These are phyloP conservation scores for Dermochelys coriacea DNA, from an alignment of 2,797 vertebrate genomes.

Conservation along the genomic window DNA sequence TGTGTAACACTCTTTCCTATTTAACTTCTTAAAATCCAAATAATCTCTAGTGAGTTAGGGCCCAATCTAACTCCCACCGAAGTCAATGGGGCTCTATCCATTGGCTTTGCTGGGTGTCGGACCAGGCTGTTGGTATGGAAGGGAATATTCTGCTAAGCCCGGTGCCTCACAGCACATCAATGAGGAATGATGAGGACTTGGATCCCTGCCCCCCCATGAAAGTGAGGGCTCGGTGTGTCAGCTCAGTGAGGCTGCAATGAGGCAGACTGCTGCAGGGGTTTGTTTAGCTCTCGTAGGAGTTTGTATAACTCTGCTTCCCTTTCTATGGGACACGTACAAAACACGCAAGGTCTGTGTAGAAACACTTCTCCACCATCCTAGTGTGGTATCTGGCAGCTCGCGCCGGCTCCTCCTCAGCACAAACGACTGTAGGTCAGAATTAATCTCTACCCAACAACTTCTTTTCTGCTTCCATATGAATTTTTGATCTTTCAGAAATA, in stretches of 20 bases:
- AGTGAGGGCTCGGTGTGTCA: background rate
- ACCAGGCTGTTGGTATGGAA: background rate
- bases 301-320: background rate
- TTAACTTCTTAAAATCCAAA: background rate
- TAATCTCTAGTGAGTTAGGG: background rate
- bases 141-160: background rate
- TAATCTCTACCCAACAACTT: background rate
- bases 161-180: background rate
- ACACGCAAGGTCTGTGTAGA: rapidly evolving
- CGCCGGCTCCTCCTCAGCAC: background rate
- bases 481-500: background rate
- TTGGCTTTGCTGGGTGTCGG: background rate
- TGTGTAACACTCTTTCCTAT: conserved; percentile 32
- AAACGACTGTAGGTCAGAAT: background rate
- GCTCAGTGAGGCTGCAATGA: background rate
- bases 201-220: rapidly evolving
- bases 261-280: background rate
- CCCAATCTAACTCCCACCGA: background rate
- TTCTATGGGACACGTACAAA: background rate
- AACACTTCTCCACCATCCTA: background rate
- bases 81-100: background rate
- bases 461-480: conserved; percentile 14
- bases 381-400: background rate
- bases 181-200: background rate
- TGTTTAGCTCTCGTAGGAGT: rapidly evolving